Evolutionary conservation across 2,888 invertebrate genomes (phyloP).

Genomic region (Yponomeuta plumbellus): DNA sequence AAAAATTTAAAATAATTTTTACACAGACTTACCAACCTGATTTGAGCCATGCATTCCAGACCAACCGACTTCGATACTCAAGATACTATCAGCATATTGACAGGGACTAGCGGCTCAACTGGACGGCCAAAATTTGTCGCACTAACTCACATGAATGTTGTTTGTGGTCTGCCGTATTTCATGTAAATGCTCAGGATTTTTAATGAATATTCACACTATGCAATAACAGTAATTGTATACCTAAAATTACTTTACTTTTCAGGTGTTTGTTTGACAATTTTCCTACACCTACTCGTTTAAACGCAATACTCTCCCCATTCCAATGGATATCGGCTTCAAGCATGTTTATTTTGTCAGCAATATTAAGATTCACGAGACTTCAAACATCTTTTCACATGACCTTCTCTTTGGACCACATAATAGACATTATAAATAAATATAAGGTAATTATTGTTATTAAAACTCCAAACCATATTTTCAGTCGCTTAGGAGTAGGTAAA

Average conservation of each 20-base stretch:
- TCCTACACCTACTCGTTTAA: slow-evolving; percentile 14
- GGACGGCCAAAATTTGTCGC: slow-evolving; percentile 39
- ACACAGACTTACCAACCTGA: too few species aligned
- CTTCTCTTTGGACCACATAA: not conserved
- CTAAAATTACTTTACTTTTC: not conserved
- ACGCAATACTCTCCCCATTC: not conserved
- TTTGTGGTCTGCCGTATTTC: slow-evolving; percentile 20
- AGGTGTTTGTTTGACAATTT: slow-evolving; percentile 1
- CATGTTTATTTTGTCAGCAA: not conserved
- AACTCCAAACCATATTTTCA: too few species aligned
- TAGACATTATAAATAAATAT: too few species aligned
- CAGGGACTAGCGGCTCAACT: slow-evolving; percentile 43
- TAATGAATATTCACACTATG: too few species aligned
- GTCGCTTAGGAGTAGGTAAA: too few species aligned
- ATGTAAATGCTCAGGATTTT: slow-evolving; percentile 27
- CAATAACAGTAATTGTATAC: too few species aligned
- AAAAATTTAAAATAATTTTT: too few species aligned
- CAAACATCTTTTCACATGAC: not conserved
- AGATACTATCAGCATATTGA: slow-evolving; percentile 30
- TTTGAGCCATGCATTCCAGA: too few species aligned
- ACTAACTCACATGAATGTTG: slow-evolving; percentile 34
- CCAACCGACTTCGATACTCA: slow-evolving; percentile 36
- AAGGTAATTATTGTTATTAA: not conserved
- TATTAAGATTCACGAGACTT: not conserved
- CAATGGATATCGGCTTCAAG: slow-evolving; percentile 13